Conservation (phyloP, 2,888 invertebrate species). For the Pegoplata infirma region DNA sequence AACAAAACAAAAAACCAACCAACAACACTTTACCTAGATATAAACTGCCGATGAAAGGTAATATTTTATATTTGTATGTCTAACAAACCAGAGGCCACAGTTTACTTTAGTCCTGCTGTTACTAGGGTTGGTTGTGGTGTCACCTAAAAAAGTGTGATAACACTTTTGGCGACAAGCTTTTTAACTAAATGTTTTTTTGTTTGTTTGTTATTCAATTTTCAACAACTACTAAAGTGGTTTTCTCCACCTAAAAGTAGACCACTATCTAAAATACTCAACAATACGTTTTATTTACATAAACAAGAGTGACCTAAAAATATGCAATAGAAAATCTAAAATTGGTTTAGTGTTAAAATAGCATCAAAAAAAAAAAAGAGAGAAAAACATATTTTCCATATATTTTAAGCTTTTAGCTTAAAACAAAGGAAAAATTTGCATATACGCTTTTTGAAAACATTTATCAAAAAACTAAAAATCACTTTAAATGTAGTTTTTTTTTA, state of each 20-base stretch:
- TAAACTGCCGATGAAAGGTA: slow-evolving; percentile 41
- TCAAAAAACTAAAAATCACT: neutral
- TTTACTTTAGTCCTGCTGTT: neutral
- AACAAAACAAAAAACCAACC: neutral
- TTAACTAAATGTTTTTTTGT: slow-evolving; percentile 33
- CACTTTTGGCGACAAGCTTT: slow-evolving; percentile 50
- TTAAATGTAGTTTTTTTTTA: neutral
- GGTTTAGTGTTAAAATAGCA: neutral
- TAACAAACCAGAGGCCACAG: neutral
- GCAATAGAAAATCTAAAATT: slow-evolving; percentile 48
- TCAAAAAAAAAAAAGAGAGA: no score
- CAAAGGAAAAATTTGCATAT: neutral
- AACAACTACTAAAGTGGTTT: neutral
- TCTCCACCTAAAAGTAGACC: slow-evolving; percentile 23
- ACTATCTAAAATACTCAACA: slow-evolving; percentile 41
- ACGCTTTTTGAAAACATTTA: neutral
- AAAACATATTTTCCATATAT: neutral
- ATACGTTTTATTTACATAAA: slow-evolving; percentile 57
- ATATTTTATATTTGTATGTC: slow-evolving; percentile 2
- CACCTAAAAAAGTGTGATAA: slow-evolving; percentile 53
- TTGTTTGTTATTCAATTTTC: neutral
- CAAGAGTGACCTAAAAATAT: slow-evolving; percentile 59
- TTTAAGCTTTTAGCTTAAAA: neutral
- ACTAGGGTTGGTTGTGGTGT: slow-evolving; percentile 16
- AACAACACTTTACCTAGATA: neutral